Evolutionary conservation across 2,797 vertebrate genomes (phyloP).

Genomic region (Scolopax rusticola): DNA sequence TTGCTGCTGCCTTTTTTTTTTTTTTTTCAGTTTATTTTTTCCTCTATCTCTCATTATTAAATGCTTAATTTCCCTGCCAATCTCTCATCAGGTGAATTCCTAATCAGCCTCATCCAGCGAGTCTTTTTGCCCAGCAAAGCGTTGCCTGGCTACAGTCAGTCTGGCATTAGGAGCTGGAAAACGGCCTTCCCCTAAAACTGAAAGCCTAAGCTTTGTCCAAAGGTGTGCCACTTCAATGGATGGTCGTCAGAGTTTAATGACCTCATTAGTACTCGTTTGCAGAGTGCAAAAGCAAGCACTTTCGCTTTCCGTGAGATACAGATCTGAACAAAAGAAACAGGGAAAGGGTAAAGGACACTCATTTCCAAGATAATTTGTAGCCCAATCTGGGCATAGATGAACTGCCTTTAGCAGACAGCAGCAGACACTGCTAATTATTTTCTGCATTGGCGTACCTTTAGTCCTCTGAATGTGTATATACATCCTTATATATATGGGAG

Average conservation of each 20-base stretch:
- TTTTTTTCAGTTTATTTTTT: neutral
- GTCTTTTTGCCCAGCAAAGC: neutral
- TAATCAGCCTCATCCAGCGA: neutral
- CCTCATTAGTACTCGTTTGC: neutral
- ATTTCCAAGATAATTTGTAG: neutral
- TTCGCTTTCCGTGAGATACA: neutral
- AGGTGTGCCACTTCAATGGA: neutral
- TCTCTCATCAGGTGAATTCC: neutral
- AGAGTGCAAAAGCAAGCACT: neutral
- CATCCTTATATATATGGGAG: neutral
- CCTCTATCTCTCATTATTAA: neutral
- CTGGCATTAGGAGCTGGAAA: neutral
- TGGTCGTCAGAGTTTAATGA: conserved; percentile 7
- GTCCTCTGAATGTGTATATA: neutral
- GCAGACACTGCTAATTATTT: neutral
- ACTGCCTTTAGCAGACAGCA: neutral
- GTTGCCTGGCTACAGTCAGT: neutral
- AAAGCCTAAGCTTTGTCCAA: neutral
- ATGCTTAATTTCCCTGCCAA: neutral
- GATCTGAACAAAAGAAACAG: neutral
- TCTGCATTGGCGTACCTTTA: neutral
- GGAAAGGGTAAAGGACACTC: neutral
- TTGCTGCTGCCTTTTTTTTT: neutral
- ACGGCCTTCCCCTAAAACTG: neutral
- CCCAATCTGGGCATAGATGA: neutral